Base-by-base conservation (phyloP, 1,140 invertebrate species). In the Ladona fulva region DNA sequence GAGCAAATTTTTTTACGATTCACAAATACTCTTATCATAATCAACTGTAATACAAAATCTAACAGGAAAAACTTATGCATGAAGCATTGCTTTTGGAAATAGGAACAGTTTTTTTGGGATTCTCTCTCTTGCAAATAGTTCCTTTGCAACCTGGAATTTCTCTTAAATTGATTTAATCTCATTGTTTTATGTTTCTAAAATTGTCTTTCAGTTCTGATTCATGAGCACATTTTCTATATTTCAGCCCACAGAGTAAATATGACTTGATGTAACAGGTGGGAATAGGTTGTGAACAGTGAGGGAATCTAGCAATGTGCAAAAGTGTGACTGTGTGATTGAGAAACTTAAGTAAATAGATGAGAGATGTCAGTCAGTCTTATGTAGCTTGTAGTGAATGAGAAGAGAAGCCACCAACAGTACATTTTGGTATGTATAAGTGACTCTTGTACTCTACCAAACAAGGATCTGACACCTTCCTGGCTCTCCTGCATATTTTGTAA, bases 161-260 rank as follows among this genome's bases (percentile, higher is more conserved):
- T n/a, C n/a, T n/a, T n/a, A n/a, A n/a, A n/a, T n/a, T n/a, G n/a
- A n/a, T n/a, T n/a, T n/a, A n/a, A n/a, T n/a, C n/a, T n/a, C n/a
- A n/a, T n/a, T n/a, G n/a, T n/a, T n/a, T n/a, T n/a, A n/a, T n/a
- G n/a, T n/a, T n/a, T n/a, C n/a, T n/a, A n/a, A n/a, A n/a, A n/a
- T n/a, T n/a, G n/a, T n/a, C 29, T 37, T 8, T 37, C 8, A 5
- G 8, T 37, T 37, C 29, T 37, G 3, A 37, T 37, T 37, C 8
- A 5, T 37, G 29, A n/a, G n/a, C n/a, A n/a, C n/a, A n/a, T 37
- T 5, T 76, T 80, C 24, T 80, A 78, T 81, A 80, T 86, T 86
- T 77, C 82, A 87, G 87, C 86, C 25, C 87, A 87, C 81, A 84
- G 83, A 82, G 85, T 87, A n/a, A 86, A 86, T 74, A 85, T 85